Percentiles rank a stretch among this genome's conserved stretches.
phyloP scores from a whole-genome alignment of 2,888 invertebrate genomes.

The Pyrocoelia pectoralis region DNA sequence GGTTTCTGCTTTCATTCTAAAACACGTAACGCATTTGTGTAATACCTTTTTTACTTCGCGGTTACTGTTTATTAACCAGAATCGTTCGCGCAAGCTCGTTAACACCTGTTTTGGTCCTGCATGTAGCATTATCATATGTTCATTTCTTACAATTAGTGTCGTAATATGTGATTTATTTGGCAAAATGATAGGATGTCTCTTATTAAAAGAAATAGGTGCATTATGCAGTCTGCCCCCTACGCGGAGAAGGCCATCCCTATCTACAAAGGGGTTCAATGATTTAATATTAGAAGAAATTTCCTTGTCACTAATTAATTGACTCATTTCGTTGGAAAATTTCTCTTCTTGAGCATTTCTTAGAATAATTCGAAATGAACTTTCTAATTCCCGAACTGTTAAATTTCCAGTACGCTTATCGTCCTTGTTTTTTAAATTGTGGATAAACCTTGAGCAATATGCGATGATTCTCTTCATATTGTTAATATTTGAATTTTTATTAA shows the following conservation, averaged over 20 bases:
- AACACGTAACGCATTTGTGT: slow-evolving; percentile 7
- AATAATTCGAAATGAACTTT: too few relatives aligned
- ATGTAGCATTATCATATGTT: background rate
- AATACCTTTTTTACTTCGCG: background rate
- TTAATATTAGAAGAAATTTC: slow-evolving; percentile 5
- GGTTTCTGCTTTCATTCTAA: slow-evolving; percentile 3
- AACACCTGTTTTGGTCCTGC: background rate
- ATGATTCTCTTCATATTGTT: background rate
- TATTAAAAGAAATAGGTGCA: slow-evolving; percentile 7
- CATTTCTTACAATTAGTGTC: too few relatives aligned
- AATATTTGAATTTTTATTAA: too few relatives aligned
- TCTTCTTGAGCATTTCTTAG: too few relatives aligned
- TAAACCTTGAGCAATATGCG: slow-evolving; percentile 3
- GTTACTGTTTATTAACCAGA: slow-evolving; percentile 10
- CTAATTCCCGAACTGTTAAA: background rate
- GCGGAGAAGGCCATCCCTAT: slow-evolving; percentile 14
- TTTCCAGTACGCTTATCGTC: slow-evolving; percentile 1
- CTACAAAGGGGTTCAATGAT: slow-evolving; percentile 24
- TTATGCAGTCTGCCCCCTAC: slow-evolving; percentile 24
- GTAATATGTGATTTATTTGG: background rate
- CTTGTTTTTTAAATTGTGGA: background rate
- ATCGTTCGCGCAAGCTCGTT: slow-evolving; percentile 6
- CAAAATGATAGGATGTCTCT: slow-evolving; percentile 27
- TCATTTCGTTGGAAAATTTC: too few relatives aligned
- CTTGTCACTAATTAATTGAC: too few relatives aligned